Evolutionary conservation across 35 echinoderm and acorn worm species (phyloP).

Genomic region (Stichopus chloronotus): DNA sequence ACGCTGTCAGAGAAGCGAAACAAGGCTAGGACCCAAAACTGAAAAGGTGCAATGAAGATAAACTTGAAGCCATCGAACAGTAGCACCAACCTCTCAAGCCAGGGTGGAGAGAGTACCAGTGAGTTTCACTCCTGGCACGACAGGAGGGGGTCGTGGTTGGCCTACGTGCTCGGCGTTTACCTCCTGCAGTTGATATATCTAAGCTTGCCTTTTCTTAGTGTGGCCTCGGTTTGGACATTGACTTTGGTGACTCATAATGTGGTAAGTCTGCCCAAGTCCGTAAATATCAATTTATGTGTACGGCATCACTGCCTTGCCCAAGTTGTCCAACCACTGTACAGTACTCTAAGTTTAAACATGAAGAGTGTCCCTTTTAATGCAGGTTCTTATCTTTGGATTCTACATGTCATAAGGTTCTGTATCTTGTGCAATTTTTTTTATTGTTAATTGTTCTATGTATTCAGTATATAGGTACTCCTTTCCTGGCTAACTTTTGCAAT

Average conservation of each 20-base stretch:
- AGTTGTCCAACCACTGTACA: no score
- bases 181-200: constrained; percentile 57
- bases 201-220: constrained; percentile 67
- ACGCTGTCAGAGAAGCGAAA: neutral
- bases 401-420: no score
- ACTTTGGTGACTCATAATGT: constrained; percentile 59
- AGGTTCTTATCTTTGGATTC: no score
- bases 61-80: constrained; percentile 55
- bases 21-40: neutral
- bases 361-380: no score
- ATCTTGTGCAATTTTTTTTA: no score
- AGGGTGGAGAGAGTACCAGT: constrained; percentile 48
- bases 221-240: constrained; percentile 60
- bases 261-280: constrained; percentile 35
- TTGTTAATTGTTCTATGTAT: no score
- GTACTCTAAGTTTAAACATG: no score
- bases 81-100: constrained; percentile 34
- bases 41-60: constrained; percentile 50
- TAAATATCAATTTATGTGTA: no score
- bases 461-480: no score
- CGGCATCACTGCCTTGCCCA: no score
- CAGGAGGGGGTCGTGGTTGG: constrained; percentile 61
- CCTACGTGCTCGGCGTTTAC: constrained; percentile 56
- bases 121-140: constrained; percentile 60
- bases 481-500: no score